Percentiles rank a stretch among this genome's conserved stretches.
phyloP scores from a whole-genome alignment of 2,113 vertebrate genomes.

The Coregonus clupeaformis region DNA sequence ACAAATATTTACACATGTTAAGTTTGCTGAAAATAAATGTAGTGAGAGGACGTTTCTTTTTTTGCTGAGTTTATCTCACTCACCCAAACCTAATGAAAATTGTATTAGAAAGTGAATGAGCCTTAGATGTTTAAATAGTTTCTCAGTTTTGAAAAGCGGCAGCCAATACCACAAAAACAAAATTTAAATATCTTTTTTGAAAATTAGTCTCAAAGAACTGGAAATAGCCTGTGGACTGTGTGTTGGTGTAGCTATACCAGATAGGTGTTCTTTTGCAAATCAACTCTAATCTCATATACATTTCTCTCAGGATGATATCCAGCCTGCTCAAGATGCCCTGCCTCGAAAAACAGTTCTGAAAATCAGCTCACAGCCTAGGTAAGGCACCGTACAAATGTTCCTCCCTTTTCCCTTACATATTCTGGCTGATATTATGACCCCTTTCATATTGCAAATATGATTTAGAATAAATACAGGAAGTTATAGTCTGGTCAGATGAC shows the following conservation, averaged over 20 bases:
- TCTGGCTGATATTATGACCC: too few relatives aligned
- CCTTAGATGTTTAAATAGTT: constrained; percentile 1
- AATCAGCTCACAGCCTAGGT: constrained; percentile 79
- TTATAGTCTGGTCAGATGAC: too few relatives aligned
- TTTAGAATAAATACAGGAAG: too few relatives aligned
- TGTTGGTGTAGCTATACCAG: neutral
- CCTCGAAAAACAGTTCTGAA: constrained; percentile 77
- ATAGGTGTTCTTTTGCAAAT: neutral
- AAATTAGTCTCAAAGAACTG: neutral
- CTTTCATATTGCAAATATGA: too few relatives aligned
- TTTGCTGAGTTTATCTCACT: too few relatives aligned
- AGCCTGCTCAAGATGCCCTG: constrained; percentile 83
- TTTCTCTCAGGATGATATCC: constrained; percentile 79
- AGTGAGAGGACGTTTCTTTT: too few relatives aligned
- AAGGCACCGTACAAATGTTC: neutral
- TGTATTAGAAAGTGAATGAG: neutral
- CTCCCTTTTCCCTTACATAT: too few relatives aligned
- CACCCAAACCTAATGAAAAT: neutral
- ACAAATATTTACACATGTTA: too few relatives aligned
- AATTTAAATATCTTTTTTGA: neutral
- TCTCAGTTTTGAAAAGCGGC: neutral
- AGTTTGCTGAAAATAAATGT: too few relatives aligned
- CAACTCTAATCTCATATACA: constrained; percentile 8
- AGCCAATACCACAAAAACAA: too few relatives aligned
- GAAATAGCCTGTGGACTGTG: neutral